Percentiles rank a stretch among this genome's conserved stretches.
Evolutionary conservation across 2,888 invertebrate genomes (phyloP).

Genomic region (Tachina fera): DNA sequence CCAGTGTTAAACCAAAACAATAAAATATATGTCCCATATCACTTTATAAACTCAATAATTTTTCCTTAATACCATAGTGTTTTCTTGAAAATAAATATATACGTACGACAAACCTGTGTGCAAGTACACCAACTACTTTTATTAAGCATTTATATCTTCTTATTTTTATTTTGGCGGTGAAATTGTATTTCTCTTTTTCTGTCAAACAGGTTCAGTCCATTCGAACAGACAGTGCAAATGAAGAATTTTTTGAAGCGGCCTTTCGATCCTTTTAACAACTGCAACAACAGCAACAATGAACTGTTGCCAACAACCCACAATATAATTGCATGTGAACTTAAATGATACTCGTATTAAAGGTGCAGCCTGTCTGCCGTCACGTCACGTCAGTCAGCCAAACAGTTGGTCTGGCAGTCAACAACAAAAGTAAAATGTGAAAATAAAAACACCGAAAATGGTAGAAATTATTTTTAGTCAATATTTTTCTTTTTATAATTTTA

Average conservation of each 20-base stretch:
- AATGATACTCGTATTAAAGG: conserved; percentile 65
- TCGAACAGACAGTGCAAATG: conserved; percentile 40
- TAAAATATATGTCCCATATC: neutral
- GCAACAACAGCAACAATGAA: neutral
- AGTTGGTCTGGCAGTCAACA: conserved; percentile 13
- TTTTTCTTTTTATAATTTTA: conserved; percentile 52
- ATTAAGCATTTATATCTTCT: conserved; percentile 21
- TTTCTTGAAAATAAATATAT: conserved; percentile 2
- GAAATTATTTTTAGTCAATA: conserved; percentile 56
- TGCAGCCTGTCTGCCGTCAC: conserved; percentile 43
- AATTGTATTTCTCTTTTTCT: conserved; percentile 63
- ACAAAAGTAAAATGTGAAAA: neutral
- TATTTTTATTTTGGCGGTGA: conserved; percentile 58
- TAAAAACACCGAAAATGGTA: conserved; percentile 50
- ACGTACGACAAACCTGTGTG: conserved; percentile 20
- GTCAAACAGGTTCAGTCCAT: conserved; percentile 60
- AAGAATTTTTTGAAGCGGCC: conserved; percentile 59
- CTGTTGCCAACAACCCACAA: conserved; percentile 22
- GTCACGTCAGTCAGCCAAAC: conserved; percentile 14
- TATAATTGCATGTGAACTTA: conserved; percentile 67
- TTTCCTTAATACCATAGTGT: neutral
- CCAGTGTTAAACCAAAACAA: no score
- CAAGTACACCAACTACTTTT: conserved; percentile 60
- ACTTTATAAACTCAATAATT: neutral
- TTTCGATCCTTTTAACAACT: conserved; percentile 59